A percentile compares a stretch with the other conserved stretches of the same genome.
Evolutionary conservation across 2,113 vertebrate species (phyloP).

Genomic region (Theristicus caerulescens): DNA sequence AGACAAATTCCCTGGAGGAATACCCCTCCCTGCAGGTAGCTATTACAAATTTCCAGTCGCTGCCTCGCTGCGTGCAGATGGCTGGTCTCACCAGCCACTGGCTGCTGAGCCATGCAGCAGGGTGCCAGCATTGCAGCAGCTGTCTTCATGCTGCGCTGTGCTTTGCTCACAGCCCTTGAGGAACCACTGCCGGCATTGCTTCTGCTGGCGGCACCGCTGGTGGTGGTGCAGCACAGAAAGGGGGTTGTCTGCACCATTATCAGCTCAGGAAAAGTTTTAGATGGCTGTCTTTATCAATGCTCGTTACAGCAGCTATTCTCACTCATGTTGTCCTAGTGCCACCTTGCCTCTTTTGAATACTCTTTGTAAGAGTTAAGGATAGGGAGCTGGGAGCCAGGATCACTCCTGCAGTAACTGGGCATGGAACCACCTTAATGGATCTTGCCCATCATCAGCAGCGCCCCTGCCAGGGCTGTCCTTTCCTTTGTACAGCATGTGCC

Average conservation of each 20-base stretch:
- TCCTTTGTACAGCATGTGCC: fast-evolving
- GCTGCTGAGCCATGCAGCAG: fast-evolving
- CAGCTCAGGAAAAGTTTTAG: background rate
- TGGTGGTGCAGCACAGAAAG: background rate
- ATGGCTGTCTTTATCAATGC: background rate
- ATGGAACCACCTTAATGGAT: background rate
- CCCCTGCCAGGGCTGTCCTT: background rate
- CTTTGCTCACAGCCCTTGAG: fast-evolving
- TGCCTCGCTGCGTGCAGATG: background rate
- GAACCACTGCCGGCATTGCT: background rate
- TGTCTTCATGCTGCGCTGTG: fast-evolving
- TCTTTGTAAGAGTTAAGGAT: background rate
- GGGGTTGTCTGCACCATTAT: fast-evolving
- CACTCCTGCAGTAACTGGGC: background rate
- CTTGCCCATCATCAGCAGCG: background rate
- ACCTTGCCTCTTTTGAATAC: background rate
- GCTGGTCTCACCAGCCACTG: background rate
- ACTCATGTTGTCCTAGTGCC: background rate
- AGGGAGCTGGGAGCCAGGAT: background rate
- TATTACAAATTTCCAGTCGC: background rate
- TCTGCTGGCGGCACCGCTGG: background rate
- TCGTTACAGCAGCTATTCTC: background rate
- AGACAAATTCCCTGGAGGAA: background rate
- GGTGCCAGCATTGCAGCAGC: background rate
- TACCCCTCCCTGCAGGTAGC: background rate